Evolutionary conservation across 1,140 invertebrate species (phyloP).

Genomic region (Hesperophylax magnus): DNA sequence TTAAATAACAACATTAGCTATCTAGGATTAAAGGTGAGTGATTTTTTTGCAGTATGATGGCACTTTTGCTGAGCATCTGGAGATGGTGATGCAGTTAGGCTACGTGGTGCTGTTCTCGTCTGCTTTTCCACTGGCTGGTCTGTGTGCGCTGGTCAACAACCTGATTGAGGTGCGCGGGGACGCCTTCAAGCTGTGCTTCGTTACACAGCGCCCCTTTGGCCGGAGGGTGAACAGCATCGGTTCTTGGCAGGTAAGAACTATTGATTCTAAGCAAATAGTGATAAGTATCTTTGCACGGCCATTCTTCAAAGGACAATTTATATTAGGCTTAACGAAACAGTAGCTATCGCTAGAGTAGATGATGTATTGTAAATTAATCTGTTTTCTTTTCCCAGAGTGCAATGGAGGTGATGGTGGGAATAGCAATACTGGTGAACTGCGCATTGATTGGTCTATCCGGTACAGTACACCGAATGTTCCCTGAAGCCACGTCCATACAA

Average conservation of each 20-base stretch:
- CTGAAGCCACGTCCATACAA: slow-evolving; percentile 87
- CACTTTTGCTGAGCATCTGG: slow-evolving; percentile 96
- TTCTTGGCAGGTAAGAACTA: slow-evolving; percentile 90
- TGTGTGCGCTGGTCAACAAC: slow-evolving; percentile 95
- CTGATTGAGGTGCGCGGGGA: slow-evolving; percentile 94
- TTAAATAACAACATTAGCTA: no score
- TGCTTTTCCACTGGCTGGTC: slow-evolving; percentile 93
- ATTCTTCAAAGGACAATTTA: no score
- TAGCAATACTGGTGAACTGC: slow-evolving; percentile 95
- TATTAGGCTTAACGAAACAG: no score
- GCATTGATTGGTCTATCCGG: slow-evolving; percentile 94
- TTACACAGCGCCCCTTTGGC: slow-evolving; percentile 94
- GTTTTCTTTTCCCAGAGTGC: slow-evolving; percentile 78
- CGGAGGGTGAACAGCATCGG: slow-evolving; percentile 94
- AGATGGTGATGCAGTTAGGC: slow-evolving; percentile 97
- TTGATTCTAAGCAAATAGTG: background rate
- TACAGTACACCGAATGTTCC: slow-evolving; percentile 89
- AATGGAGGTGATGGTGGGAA: slow-evolving; percentile 93
- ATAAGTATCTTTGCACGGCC: no score
- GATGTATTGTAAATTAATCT: background rate
- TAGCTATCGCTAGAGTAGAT: no score
- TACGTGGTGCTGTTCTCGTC: slow-evolving; percentile 97
- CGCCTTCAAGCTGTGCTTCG: slow-evolving; percentile 96
- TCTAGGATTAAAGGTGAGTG: no score
- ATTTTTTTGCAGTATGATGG: slow-evolving; percentile 81